Percentiles rank a stretch among this genome's conserved stretches.
Evolutionary conservation across 1,140 invertebrate species (phyloP).

Genomic region (Drosophila sechellia): DNA sequence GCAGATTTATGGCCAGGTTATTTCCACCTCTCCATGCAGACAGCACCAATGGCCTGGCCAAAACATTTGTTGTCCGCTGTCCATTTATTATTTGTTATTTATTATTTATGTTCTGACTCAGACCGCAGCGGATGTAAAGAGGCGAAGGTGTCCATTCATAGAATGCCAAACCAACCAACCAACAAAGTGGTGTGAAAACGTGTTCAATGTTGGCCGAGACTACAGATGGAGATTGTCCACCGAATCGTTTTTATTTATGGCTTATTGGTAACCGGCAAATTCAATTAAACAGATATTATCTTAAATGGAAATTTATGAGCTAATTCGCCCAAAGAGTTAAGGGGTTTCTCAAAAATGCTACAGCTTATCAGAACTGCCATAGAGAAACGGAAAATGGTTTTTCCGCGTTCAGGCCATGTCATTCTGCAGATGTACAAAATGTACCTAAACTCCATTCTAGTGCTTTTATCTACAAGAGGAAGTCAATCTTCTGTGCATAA

Average conservation of each 20-base stretch:
- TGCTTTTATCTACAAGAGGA: not conserved
- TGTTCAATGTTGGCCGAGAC: constrained; percentile 14
- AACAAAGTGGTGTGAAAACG: constrained; percentile 33
- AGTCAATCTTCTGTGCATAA: not conserved
- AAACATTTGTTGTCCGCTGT: constrained; percentile 38
- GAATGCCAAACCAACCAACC: constrained; percentile 24
- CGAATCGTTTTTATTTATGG: constrained; percentile 40
- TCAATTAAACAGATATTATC: constrained; percentile 49
- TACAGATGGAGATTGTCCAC: constrained; percentile 6
- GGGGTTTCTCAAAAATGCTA: constrained; percentile 17
- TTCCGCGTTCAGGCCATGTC: too few species aligned
- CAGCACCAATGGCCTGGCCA: constrained; percentile 44
- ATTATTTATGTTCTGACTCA: constrained; percentile 45
- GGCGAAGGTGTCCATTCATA: constrained; percentile 43
- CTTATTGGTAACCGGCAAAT: constrained; percentile 36
- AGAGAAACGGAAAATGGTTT: not conserved
- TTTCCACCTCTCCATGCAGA: constrained; percentile 19
- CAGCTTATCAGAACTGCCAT: not conserved
- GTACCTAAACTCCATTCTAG: too few species aligned
- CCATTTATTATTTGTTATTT: constrained; percentile 31
- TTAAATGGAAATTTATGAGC: constrained; percentile 26
- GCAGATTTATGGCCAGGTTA: constrained; percentile 27
- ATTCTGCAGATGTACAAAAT: too few species aligned
- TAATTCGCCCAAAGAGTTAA: constrained; percentile 3
- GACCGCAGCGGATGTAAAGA: constrained; percentile 30